These are phyloP conservation scores for Latrodectus elegans DNA, from an alignment of 2,888 invertebrate species.

Conservation along the genomic window DNA sequence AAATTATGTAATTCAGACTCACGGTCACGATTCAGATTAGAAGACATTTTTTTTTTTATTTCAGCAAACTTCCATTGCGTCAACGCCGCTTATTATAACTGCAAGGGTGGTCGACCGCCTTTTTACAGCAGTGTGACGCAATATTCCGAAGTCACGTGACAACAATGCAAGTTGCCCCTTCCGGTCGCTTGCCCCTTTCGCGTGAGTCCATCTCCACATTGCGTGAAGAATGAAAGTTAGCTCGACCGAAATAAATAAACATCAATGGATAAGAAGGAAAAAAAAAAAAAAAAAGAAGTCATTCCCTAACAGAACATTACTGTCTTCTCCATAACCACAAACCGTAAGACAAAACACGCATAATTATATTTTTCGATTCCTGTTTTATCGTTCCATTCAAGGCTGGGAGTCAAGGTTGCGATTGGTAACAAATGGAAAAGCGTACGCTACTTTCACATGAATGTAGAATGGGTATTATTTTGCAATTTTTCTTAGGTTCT, in stretches of 20 bases:
- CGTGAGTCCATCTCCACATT: conserved; percentile 27
- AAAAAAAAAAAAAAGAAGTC: not conserved
- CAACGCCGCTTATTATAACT: not conserved
- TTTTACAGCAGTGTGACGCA: conserved; percentile 1
- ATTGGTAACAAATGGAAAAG: too few species aligned
- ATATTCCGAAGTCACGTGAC: conserved; percentile 49
- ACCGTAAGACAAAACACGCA: too few species aligned
- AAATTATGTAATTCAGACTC: not conserved
- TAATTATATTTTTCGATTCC: too few species aligned
- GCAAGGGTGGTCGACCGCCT: conserved; percentile 42
- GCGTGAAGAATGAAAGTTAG: conserved; percentile 11
- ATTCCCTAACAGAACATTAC: not conserved
- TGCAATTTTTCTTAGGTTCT: too few species aligned
- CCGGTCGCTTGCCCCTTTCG: conserved; percentile 40
- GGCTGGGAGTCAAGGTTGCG: too few species aligned
- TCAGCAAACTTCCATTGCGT: conserved; percentile 10
- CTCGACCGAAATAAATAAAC: conserved; percentile 8
- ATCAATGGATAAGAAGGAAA: not conserved
- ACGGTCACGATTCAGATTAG: conserved; percentile 28
- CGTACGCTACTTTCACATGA: too few species aligned
- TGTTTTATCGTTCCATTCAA: too few species aligned
- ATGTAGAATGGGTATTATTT: too few species aligned
- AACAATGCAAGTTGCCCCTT: conserved; percentile 50
- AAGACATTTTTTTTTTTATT: conserved; percentile 17
- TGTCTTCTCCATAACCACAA: not conserved